Base-by-base conservation (phyloP, 1,140 invertebrate genomes). In the Steinernema feltiae region DNA sequence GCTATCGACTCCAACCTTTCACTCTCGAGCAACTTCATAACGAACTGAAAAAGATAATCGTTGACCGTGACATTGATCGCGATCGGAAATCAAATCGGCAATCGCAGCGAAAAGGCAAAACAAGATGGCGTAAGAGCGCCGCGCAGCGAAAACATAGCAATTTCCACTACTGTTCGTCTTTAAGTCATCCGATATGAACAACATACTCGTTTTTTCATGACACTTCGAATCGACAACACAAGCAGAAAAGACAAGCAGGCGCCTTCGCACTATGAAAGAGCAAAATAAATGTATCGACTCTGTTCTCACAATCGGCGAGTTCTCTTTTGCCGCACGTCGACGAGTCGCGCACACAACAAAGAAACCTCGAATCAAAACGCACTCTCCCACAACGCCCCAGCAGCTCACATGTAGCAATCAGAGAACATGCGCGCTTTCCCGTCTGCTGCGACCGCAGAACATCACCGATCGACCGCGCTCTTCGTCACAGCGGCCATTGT, bases 11-110 rank as follows among this genome's bases (percentile, higher is more conserved):
- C 84, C 32, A 84, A 76, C 30, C 46, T 81, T 27, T 80, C 75
- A 75, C 78, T 84, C 71, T 84, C 83, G 72, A 84, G 71, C 46
- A 85, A 79, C 77, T 84, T 84, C 83, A 84, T 84, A 35, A 71
- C 32, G 32, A 29, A 21, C 53, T 76, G 74, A 18, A 73, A 71
- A 72, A 72, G 27, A 32, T 30, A 73, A 63, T 27, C 12, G 7
- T 3, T 63, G 3, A 63, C 53, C 53, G 53, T 27, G 3, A 21
- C 7, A 3, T 27, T 7, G 2, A 63, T 63, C 53, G 24, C 53
- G 24, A 12, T 63, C 53, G 24, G 3, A 63, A 27, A 27, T 63
- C 53, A 63, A 18, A 41, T 18, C 35, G 18, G 35, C 35, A 18
- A 41, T 41, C 35, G 35, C 7, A 41, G 53, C 53, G 53, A 63